Percentiles rank a stretch among this genome's conserved stretches.
Evolutionary conservation across 2,797 vertebrate genomes (phyloP).

Genomic region (Sebastes taczanowskii): DNA sequence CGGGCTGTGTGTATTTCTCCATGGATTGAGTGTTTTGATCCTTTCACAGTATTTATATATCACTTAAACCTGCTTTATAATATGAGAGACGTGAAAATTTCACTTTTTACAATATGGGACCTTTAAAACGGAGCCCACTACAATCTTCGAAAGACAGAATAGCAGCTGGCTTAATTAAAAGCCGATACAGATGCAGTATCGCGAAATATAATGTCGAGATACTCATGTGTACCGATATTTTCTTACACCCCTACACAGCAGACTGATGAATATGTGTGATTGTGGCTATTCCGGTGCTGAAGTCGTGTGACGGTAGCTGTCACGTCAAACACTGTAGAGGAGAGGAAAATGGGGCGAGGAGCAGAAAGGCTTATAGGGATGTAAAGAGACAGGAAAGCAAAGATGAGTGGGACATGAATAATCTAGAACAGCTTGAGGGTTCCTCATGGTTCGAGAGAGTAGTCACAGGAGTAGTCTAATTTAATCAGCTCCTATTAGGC

Average conservation of each 20-base stretch:
- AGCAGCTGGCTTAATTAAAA: too few relatives aligned
- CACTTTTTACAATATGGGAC: too few relatives aligned
- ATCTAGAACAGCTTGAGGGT: not conserved
- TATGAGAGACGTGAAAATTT: fast-evolving
- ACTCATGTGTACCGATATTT: too few relatives aligned
- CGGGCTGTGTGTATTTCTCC: too few relatives aligned
- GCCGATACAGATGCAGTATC: too few relatives aligned
- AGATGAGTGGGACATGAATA: not conserved
- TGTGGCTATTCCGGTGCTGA: not conserved
- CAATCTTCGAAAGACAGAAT: too few relatives aligned
- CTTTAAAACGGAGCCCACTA: too few relatives aligned
- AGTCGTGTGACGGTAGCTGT: slow-evolving; percentile 39
- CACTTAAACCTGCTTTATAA: too few relatives aligned
- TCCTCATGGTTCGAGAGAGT: not conserved
- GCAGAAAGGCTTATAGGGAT: not conserved
- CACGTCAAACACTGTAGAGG: slow-evolving; percentile 21
- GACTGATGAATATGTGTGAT: not conserved
- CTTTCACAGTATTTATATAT: too few relatives aligned
- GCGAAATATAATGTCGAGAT: too few relatives aligned
- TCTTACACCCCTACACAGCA: not conserved
- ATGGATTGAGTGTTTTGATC: too few relatives aligned
- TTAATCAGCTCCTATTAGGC: not conserved
- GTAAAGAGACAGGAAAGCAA: not conserved
- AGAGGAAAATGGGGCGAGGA: not conserved
- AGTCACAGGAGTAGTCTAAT: not conserved